Percentiles rank a stretch among this genome's conserved stretches.
phyloP scores from a whole-genome alignment of 2,797 vertebrate genomes.

The Buceros bicornis region DNA sequence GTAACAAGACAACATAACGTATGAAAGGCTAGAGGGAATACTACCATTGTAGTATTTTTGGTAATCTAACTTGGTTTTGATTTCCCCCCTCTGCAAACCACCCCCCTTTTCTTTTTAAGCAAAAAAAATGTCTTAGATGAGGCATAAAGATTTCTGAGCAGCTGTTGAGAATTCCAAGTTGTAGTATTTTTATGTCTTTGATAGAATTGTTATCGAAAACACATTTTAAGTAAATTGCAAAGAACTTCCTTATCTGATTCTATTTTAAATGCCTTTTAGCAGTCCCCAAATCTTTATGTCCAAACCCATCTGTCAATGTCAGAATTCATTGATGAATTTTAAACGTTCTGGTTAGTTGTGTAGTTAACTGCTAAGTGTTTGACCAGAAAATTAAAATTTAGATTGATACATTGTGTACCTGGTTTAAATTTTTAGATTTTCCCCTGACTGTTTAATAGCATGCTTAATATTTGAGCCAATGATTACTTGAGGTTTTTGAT shows the following conservation, averaged over 20 bases:
- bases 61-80: background rate
- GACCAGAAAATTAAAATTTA: background rate
- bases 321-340: background rate
- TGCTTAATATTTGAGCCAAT: background rate
- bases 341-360: background rate
- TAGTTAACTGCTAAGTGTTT: background rate
- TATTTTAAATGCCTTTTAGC: background rate
- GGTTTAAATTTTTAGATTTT: background rate
- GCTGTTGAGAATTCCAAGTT: background rate
- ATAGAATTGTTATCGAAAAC: background rate
- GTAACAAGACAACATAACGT: background rate
- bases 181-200: background rate
- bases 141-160: background rate
- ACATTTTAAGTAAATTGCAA: background rate
- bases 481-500: background rate
- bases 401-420: background rate
- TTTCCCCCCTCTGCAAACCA: background rate
- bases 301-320: background rate
- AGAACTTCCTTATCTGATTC: background rate
- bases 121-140: background rate
- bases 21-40: background rate
- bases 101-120: background rate
- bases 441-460: background rate
- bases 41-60: background rate
- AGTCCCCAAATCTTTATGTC: background rate